Evolutionary conservation across 2,113 vertebrate genomes (phyloP).

Genomic region (Zosterops hypoxanthus): DNA sequence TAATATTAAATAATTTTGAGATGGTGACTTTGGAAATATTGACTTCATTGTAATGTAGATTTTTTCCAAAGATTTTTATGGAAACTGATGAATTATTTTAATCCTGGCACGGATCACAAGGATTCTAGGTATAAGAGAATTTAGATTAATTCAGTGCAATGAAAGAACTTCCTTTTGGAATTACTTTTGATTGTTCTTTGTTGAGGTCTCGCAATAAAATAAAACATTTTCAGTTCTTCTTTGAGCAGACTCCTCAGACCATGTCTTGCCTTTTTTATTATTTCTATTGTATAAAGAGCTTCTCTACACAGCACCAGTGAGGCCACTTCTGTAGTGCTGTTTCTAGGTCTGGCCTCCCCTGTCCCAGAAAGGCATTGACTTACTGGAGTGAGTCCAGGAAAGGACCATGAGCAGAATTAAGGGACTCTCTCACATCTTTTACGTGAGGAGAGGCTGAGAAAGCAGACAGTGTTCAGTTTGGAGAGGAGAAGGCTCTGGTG

Average conservation of each 20-base stretch:
- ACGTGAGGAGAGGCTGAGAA: not conserved
- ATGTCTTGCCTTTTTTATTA: not conserved
- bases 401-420: not conserved
- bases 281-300: not conserved
- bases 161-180: not conserved
- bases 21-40: not conserved
- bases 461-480: not conserved
- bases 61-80: not conserved
- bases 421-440: not conserved
- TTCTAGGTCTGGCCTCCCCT: not conserved
- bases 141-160: not conserved
- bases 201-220: not conserved
- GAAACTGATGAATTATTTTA: not conserved
- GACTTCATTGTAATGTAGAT: not conserved
- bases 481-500: not conserved
- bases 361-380: not conserved
- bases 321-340: not conserved
- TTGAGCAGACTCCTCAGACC: not conserved
- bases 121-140: not conserved
- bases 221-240: not conserved
- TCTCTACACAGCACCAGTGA: not conserved
- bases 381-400: not conserved
- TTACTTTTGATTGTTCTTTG: not conserved
- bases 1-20: not conserved
- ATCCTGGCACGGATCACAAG: not conserved